Base-by-base conservation (phyloP, 2,113 vertebrate species). In the Tetraodon nigroviridis region DNA sequence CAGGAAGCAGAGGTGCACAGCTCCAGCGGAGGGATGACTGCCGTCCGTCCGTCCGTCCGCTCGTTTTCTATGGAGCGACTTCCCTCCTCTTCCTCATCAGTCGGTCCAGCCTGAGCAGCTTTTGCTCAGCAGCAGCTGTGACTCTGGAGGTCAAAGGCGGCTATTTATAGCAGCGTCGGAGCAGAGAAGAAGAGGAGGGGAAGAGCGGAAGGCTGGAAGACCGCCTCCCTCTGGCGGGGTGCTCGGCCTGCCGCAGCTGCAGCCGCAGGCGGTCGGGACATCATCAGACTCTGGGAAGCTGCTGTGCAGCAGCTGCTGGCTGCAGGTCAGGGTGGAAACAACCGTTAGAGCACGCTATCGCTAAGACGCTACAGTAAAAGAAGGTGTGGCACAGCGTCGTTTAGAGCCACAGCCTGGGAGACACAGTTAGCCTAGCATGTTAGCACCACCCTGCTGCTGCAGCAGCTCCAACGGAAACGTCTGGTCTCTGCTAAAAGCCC, bases 91-190 rank as follows among this genome's bases (percentile, higher is more conserved):
- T 27, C 53, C 58, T 73, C 64, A 70, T 73, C 61, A 52, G 73
- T 57, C 70, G 60, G 44, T 64, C 19, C 50, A 63, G 48, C 48
- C 29, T 44, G 51, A 1, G 18, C 7, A 45, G 50, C 66, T 60
- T 76, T 71, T 57, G 58, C 42, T 68, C 29, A 18, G 50, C 69
- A 58, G 84, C 67, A 32, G 24, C 67, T 67, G 80, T 77, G 65
- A 69, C 78, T 51, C 20, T 46, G 58, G 64, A 70, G 71, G 71
- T 77, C 78, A 69, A 67, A 51, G 10, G 13, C 41, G 64, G 62
- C 58, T 90, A 88, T 90, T 86, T 86, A 80, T 90, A 89, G 81
- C 61, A 57, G 67, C 40, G 64, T 74, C 64, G 51, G 32, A 78
- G 22, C 74, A 61, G 22, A 21, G 50, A 4, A 52, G 55, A 64